Percentiles rank a stretch among this genome's conserved stretches.
Evolutionary conservation across 2,888 invertebrate genomes (phyloP).

Genomic region (Stomorhina lunata): DNA sequence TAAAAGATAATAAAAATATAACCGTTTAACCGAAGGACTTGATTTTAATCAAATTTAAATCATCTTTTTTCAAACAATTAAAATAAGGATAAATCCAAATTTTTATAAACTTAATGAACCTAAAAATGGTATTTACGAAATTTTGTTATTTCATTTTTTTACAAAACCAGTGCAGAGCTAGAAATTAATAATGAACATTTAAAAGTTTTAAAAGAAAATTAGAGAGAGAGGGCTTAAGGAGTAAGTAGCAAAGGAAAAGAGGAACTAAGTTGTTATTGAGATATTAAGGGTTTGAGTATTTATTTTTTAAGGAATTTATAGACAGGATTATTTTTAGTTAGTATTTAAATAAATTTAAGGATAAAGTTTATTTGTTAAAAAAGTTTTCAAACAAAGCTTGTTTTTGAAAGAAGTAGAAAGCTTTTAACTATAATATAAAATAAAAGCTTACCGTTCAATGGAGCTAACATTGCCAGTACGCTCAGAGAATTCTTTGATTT

Average conservation of each 20-base stretch:
- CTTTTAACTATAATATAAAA: slow-evolving; percentile 1
- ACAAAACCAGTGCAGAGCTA: slow-evolving; percentile 80
- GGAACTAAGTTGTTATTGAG: slow-evolving; percentile 32
- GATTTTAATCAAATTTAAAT: neutral
- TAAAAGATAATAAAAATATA: slow-evolving; percentile 28
- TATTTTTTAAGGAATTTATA: neutral
- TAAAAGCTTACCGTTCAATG: slow-evolving; percentile 87
- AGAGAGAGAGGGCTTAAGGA: slow-evolving; percentile 65
- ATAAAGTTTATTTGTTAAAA: slow-evolving; percentile 29
- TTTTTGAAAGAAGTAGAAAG: slow-evolving; percentile 21
- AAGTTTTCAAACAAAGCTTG: slow-evolving; percentile 13
- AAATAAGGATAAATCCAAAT: slow-evolving; percentile 34
- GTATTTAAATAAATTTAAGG: slow-evolving; percentile 30
- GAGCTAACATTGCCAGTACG: slow-evolving; percentile 93
- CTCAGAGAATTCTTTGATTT: slow-evolving; percentile 83
- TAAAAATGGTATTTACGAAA: slow-evolving; percentile 51
- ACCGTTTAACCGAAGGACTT: slow-evolving; percentile 33
- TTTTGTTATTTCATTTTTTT: slow-evolving; percentile 57
- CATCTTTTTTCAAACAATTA: neutral
- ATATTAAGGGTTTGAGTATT: neutral
- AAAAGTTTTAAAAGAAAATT: slow-evolving; percentile 22
- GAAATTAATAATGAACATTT: slow-evolving; percentile 67
- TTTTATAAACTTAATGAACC: slow-evolving; percentile 53
- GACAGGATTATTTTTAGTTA: slow-evolving; percentile 16
- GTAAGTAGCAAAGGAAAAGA: slow-evolving; percentile 64